phyloP scores from a whole-genome alignment of 2,888 invertebrate genomes.

The Acholoe squamosa region DNA sequence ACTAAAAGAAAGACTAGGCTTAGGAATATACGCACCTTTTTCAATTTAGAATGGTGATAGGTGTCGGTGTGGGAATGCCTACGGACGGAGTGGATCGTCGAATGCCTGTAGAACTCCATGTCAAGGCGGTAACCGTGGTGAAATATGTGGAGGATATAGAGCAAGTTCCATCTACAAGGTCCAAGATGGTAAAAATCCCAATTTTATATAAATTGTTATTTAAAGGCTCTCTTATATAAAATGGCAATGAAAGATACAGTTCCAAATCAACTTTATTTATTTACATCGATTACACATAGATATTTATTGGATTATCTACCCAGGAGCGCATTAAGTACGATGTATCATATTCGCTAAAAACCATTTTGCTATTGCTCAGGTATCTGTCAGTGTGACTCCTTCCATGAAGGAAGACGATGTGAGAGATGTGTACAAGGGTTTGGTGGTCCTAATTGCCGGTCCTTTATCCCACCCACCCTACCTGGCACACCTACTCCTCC shows the following conservation, averaged over 20 bases:
- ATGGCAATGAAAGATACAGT: no score
- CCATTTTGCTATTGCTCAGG: neutral
- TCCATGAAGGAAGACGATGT: conserved; percentile 19
- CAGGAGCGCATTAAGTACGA: no score
- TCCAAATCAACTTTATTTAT: no score
- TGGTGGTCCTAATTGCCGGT: neutral
- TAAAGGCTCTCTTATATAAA: no score
- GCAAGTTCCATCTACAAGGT: conserved; percentile 53
- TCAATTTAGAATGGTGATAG: conserved; percentile 26
- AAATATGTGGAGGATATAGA: conserved; percentile 21
- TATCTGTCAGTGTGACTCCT: conserved; percentile 41
- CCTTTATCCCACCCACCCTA: neutral
- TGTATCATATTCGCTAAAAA: no score
- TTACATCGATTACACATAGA: no score
- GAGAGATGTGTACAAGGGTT: conserved; percentile 23
- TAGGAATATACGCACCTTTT: no score
- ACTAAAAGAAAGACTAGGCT: no score
- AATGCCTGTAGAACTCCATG: neutral
- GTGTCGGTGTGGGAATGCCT: conserved; percentile 38
- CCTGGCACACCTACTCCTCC: neutral
- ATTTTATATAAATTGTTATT: no score
- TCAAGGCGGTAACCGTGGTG: neutral
- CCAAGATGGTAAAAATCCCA: conserved; percentile 51
- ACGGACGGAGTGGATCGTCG: conserved; percentile 35
- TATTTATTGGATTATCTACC: no score